A percentile compares a stretch with the other conserved stretches of the same genome.
Evolutionary conservation across 2,113 vertebrate genomes (phyloP).

Genomic region (Myotis yumanensis): DNA sequence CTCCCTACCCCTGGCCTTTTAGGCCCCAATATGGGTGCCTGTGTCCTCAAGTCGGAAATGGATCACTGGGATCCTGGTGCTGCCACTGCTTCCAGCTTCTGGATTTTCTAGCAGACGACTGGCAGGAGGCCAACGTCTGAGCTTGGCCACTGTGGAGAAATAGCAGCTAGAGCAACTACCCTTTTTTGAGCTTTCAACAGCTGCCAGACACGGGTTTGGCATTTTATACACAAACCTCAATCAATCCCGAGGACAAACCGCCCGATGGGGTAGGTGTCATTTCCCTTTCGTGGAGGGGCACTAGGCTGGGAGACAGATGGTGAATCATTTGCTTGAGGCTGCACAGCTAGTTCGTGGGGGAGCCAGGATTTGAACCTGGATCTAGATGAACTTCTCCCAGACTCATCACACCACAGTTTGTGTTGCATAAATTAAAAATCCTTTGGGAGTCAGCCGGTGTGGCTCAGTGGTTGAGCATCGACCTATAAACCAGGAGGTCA

Average conservation of each 20-base stretch:
- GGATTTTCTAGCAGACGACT: not conserved
- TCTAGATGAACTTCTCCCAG: not conserved
- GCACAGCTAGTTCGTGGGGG: not conserved
- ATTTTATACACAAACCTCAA: not conserved
- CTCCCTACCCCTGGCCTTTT: not conserved
- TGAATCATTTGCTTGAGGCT: not conserved
- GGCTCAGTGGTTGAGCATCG: too few relatives aligned
- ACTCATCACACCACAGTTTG: not conserved
- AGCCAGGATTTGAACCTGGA: not conserved
- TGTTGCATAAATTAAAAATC: not conserved
- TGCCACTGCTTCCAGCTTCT: not conserved
- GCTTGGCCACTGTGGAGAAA: not conserved
- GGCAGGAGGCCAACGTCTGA: not conserved
- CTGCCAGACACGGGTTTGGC: not conserved
- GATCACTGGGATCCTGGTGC: not conserved
- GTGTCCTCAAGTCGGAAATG: not conserved
- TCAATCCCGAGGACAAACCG: not conserved
- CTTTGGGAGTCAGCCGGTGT: not conserved
- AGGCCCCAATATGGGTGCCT: not conserved
- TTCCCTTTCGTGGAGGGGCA: not conserved
- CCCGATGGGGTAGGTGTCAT: not conserved
- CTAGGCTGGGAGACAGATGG: not conserved
- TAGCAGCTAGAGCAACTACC: rapidly evolving
- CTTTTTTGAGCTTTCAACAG: not conserved
- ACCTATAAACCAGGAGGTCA: too few relatives aligned